Evolutionary conservation across 2,888 invertebrate species (phyloP).

Genomic region (Amblyteles armatorius): DNA sequence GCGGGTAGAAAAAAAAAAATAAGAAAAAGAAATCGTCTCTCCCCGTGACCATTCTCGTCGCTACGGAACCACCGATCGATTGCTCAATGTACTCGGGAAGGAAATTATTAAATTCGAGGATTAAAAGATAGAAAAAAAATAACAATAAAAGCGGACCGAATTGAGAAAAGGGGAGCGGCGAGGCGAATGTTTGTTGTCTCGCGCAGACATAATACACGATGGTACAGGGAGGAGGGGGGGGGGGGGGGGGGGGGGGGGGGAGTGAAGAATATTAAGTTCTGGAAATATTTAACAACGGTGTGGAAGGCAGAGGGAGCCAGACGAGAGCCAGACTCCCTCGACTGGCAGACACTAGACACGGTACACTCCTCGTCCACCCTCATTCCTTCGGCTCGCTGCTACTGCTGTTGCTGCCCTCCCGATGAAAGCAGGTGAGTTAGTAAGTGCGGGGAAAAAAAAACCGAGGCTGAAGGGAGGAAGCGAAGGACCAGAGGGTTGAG

Average conservation of each 20-base stretch:
- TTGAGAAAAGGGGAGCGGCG: background rate
- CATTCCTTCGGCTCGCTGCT: conserved; percentile 60
- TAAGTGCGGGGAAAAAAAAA: conserved; percentile 41
- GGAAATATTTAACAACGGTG: conserved; percentile 17
- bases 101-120: background rate
- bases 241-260: too few species aligned
- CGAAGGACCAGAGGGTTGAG: conserved; percentile 59
- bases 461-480: conserved; percentile 45
- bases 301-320: conserved; percentile 58
- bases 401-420: conserved; percentile 58
- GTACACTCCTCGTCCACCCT: conserved; percentile 30
- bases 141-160: background rate
- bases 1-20: conserved; percentile 1
- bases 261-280: conserved; percentile 12
- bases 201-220: background rate
- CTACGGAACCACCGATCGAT: background rate
- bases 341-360: conserved; percentile 59
- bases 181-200: background rate
- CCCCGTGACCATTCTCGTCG: background rate
- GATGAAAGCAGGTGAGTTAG: conserved; percentile 82
- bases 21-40: background rate
- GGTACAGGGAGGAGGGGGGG: background rate
- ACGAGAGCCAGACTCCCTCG: conserved; percentile 70
- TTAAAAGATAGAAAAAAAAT: background rate
- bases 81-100: background rate